phyloP scores from a whole-genome alignment of 2,888 invertebrate species.

The Pristionchus fissidentatus region DNA sequence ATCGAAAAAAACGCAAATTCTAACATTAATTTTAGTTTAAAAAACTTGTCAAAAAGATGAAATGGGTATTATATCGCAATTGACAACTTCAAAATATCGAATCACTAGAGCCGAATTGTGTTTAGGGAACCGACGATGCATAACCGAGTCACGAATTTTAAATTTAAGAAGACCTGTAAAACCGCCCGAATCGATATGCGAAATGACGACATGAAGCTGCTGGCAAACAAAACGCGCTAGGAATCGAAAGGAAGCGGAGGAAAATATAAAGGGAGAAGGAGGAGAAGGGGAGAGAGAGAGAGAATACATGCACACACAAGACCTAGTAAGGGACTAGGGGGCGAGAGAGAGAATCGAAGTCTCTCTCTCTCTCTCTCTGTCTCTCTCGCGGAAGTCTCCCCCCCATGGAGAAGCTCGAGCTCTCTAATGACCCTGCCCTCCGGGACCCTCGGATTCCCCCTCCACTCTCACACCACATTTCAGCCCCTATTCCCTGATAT shows the following conservation, averaged over 20 bases:
- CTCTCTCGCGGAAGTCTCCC: background rate
- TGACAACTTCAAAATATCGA: too few relatives aligned
- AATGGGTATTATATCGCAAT: too few relatives aligned
- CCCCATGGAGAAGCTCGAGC: background rate
- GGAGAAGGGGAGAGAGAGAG: background rate
- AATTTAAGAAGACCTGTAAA: too few relatives aligned
- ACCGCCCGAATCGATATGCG: too few relatives aligned
- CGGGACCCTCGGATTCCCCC: constrained; percentile 21
- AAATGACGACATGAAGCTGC: background rate
- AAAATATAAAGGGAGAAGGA: background rate
- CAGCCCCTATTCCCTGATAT: background rate
- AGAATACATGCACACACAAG: constrained; percentile 21
- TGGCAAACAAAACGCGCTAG: background rate
- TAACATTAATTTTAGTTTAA: too few relatives aligned
- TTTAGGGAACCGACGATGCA: too few relatives aligned
- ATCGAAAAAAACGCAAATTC: too few relatives aligned
- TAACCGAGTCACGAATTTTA: too few relatives aligned
- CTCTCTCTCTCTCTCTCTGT: constrained; percentile 2
- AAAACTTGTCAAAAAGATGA: too few relatives aligned
- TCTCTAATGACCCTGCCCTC: constrained; percentile 38
- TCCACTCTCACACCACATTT: background rate
- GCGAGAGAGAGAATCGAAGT: constrained; percentile 34
- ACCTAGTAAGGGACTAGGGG: background rate
- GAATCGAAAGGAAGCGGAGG: background rate
- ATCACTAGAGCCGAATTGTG: too few relatives aligned